Evolutionary conservation across 2,888 invertebrate genomes (phyloP), one percentile per base, ranked within the genome.

Genomic region (Slavum lentiscoides): DNA sequence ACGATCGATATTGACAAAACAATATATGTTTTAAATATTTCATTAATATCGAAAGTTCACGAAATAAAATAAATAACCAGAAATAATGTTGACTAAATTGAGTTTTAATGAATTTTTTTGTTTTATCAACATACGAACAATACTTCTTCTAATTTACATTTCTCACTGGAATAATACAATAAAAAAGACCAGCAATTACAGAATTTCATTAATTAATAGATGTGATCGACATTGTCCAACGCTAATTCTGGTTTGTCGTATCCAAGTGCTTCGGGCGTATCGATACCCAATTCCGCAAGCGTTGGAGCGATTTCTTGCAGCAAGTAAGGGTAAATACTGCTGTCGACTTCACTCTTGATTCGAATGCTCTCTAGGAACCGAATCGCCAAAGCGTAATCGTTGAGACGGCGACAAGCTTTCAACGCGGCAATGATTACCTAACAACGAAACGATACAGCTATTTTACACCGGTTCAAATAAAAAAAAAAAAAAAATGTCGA

Each of bases 211-310:
- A 66, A 58, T 86, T 85, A 86, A 85, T 90, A 89, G 85, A 92
- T 89, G 82, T 94, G 91, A 85, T 90, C 92, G 82, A 93, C 92
- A 85, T 90, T 90, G 85, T 91, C 88, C 84, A 96, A 89, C 83
- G 94, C 95, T 87, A 98, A 88, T 88, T 99, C 98, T 82, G 98
- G 99, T 88, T 96, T 94, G 88, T 98, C 97, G 85, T 95, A 98
- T 83, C 98, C 98, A 85, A 99, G 89, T 86, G 98, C 96, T 87
- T 98, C 98, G 0, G 94, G 94, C 53, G 98, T 97, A 80, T 91
- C 92, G 84, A 99, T 92, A 69, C 99, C 98, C 82, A 99, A 89
- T 88, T 99, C 97, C 64, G 91, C 91, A 82, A 99, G 89, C 4
- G 97, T 96, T 55, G 99, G 98, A 85, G 91, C 90, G 84, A 99